phyloP scores from a whole-genome alignment of 2,797 vertebrate genomes.

The Crocodylus rhombifer region DNA sequence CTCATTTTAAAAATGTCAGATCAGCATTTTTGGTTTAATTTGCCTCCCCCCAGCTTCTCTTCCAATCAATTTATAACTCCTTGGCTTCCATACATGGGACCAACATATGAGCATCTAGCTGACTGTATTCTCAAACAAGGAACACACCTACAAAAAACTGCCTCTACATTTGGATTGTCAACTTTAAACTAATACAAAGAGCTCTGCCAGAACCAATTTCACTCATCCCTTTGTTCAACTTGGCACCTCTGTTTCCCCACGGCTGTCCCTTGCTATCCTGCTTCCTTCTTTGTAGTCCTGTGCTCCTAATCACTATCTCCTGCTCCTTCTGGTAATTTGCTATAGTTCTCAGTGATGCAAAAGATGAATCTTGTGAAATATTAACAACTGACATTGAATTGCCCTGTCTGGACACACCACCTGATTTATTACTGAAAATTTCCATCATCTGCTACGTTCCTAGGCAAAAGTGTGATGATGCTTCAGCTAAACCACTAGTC shows the following conservation, averaged over 20 bases:
- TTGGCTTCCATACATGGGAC: neutral
- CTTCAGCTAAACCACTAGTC: neutral
- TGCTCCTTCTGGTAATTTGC: neutral
- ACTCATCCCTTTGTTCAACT: neutral
- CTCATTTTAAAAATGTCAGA: conserved; percentile 60
- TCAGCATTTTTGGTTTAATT: neutral
- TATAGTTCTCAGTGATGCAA: neutral
- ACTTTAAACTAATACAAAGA: neutral
- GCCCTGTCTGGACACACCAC: neutral
- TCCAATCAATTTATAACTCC: neutral
- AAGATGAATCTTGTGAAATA: neutral
- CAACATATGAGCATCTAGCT: neutral
- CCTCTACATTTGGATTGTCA: neutral
- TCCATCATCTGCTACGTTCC: neutral
- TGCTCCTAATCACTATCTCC: neutral
- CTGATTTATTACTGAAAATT: neutral
- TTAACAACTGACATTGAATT: neutral
- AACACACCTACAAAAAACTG: neutral
- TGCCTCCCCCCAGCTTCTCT: conserved; percentile 27
- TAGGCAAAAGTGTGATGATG: neutral
- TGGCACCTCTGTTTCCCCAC: neutral
- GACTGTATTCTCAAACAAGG: neutral
- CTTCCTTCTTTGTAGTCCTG: neutral
- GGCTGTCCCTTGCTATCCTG: neutral
- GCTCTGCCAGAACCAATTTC: neutral